These are phyloP conservation scores for Watersipora subatra DNA, from an alignment of 1,140 invertebrate genomes.

Conservation along the genomic window DNA sequence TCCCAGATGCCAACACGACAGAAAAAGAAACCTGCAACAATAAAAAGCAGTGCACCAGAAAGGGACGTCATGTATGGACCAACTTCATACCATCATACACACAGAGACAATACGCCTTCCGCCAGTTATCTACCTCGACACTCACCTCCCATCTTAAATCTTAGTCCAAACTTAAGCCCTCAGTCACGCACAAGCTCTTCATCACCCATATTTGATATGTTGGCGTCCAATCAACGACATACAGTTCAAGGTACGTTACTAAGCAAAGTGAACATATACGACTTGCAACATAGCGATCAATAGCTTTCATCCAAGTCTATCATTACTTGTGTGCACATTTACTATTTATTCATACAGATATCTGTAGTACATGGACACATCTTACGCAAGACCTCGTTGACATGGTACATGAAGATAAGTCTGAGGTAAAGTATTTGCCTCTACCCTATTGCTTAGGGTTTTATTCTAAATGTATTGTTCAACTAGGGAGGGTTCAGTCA, in stretches of 20 bases:
- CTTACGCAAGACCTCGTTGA: neutral
- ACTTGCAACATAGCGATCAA: too few relatives aligned
- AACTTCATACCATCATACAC: too few relatives aligned
- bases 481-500: too few relatives aligned
- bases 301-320: too few relatives aligned
- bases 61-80: too few relatives aligned
- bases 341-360: too few relatives aligned
- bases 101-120: neutral
- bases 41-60: too few relatives aligned
- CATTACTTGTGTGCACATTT: too few relatives aligned
- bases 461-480: too few relatives aligned
- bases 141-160: conserved; percentile 36
- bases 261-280: too few relatives aligned
- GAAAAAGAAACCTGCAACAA: neutral
- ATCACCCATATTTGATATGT: conserved; percentile 34
- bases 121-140: conserved; percentile 25
- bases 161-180: conserved; percentile 37
- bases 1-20: neutral
- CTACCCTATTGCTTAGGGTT: too few relatives aligned
- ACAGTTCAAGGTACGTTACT: conserved; percentile 27
- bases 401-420: neutral
- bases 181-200: conserved; percentile 21
- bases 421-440: neutral
- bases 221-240: conserved; percentile 27
- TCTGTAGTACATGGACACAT: neutral